phyloP scores from a whole-genome alignment of 2,888 invertebrate genomes.

The Drosophila leonis region DNA sequence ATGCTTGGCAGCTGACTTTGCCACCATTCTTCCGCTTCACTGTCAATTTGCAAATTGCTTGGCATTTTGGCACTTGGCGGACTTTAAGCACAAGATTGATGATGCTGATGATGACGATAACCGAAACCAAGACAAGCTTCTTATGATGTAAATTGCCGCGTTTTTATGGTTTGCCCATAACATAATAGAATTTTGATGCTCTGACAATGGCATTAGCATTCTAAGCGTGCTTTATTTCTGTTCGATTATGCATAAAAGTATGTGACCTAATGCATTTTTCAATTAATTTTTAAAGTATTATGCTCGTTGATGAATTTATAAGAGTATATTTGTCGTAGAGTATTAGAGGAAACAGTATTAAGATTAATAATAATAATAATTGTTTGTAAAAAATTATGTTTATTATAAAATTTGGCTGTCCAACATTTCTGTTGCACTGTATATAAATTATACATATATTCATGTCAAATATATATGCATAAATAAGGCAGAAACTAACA shows the following conservation, averaged over 20 bases:
- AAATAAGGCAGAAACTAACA: too few species aligned
- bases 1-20: slow-evolving; percentile 1
- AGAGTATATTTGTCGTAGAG: not conserved
- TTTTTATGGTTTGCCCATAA: not conserved
- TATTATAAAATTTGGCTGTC: too few species aligned
- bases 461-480: too few species aligned
- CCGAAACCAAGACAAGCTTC: not conserved
- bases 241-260: not conserved
- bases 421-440: too few species aligned
- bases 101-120: not conserved
- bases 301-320: not conserved
- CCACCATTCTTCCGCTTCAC: not conserved
- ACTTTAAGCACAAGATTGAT: slow-evolving; percentile 14
- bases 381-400: too few species aligned
- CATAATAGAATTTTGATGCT: slow-evolving; percentile 7
- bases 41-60: slow-evolving; percentile 13
- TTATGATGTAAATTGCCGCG: not conserved
- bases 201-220: not conserved
- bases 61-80: not conserved
- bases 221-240: not conserved
- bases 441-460: too few species aligned
- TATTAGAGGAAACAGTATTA: too few species aligned
- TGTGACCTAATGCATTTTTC: not conserved
- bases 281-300: not conserved
- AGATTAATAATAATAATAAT: too few species aligned